Evolutionary conservation across 2,888 invertebrate species (phyloP), one percentile per base, ranked within the genome.

Genomic region (Iselma pallidipennis): DNA sequence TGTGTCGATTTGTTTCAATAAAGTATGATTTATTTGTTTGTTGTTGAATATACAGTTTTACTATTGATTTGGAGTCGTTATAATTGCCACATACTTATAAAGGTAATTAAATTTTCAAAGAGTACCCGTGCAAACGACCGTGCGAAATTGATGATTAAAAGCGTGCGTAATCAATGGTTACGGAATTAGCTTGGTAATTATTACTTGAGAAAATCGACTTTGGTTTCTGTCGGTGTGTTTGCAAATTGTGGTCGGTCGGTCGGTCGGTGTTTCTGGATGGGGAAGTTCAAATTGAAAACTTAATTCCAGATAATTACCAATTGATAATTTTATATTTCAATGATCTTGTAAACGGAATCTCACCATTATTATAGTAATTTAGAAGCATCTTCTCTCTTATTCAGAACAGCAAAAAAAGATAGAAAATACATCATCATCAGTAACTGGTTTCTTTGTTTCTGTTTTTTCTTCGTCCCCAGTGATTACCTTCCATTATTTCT

Each of bases 81-180:
- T 16, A 16, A 6, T 37, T 9, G 7, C 25, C 23, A 25, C 33
- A 28, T 16, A 49, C 21, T 4, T 48, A 58, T 53, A 31, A 12
- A 14, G 48, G 23, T 45, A 51, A 58, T 58, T 58, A 53, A 58
- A 53, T 58, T 53, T 29, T 45, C 52, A 42, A 50, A 50, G 23
- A 28, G 28, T 50, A 26, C 12, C 23, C 19, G 50, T 50, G 50
- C 49, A 33, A 37, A 58, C 45, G 26, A 29, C 57, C 45, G 57
- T 45, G 42, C 42, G 23, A 52, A 52, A 57, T 57, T 52, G 31
- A 48, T 58, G 53, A 58, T 58, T 58, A 58, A 52, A 58, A 53
- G 58, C 58, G 58, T 53, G 49, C 52, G 21, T 53, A 53, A 58
- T 58, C 58, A n/a, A 31, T 29, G 49, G 28, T 48, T 58, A 29